A percentile compares a stretch with the other conserved stretches of the same genome.
Conservation (phyloP, 2,113 vertebrate genomes). For the Morphnarchus princeps region DNA sequence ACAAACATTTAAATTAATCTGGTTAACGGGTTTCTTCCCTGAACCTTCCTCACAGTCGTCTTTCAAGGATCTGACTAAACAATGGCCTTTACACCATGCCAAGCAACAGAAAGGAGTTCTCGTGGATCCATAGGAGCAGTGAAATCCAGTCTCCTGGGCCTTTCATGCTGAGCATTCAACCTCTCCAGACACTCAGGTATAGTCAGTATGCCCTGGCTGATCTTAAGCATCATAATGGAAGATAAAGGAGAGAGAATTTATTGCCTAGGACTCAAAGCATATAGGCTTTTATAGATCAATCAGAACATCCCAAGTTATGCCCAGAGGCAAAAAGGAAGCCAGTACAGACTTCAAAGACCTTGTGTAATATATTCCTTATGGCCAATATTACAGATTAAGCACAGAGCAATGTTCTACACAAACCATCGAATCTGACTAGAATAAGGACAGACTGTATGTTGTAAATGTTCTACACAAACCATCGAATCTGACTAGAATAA, state of each 20-base stretch:
- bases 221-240: slow-evolving; percentile 30
- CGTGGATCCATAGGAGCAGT: neutral
- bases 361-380: slow-evolving; percentile 60
- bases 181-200: neutral
- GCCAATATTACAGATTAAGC: slow-evolving; percentile 51
- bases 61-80: neutral
- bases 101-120: neutral
- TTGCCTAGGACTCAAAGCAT: slow-evolving; percentile 48
- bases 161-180: neutral
- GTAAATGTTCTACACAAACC: neutral
- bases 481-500: neutral
- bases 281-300: slow-evolving; percentile 64
- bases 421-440: neutral
- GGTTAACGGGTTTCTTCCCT: neutral
- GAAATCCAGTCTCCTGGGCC: neutral
- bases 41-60: neutral
- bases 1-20: neutral
- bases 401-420: slow-evolving; percentile 16
- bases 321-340: slow-evolving; percentile 59
- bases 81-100: neutral
- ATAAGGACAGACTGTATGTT: neutral
- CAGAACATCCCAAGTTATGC: slow-evolving; percentile 56
- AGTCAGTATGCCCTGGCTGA: neutral
- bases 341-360: slow-evolving; percentile 60
- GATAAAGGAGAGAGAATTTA: slow-evolving; percentile 62